phyloP scores from a whole-genome alignment of 2,888 invertebrate genomes.

The Dendrolimus pini region DNA sequence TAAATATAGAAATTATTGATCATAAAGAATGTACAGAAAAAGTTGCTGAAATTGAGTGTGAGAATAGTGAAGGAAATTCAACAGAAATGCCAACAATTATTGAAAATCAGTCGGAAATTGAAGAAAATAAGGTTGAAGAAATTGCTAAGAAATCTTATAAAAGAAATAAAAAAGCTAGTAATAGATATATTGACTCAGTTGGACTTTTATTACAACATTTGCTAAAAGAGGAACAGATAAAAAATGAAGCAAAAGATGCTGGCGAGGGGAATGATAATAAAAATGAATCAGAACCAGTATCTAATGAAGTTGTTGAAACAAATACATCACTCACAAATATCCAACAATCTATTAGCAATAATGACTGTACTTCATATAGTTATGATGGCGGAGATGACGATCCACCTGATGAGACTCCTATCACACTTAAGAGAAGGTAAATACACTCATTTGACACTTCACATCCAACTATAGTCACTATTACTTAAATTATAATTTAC shows the following conservation, averaged over 20 bases:
- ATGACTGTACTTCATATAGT: constrained; percentile 28
- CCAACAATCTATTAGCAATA: constrained; percentile 24
- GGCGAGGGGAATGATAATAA: constrained; percentile 28
- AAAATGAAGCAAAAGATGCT: constrained; percentile 35
- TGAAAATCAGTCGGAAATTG: constrained; percentile 46
- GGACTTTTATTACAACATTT: constrained; percentile 75
- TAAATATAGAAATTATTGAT: constrained; percentile 28
- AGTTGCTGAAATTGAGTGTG: constrained; percentile 44
- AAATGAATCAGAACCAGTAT: constrained; percentile 16
- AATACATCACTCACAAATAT: constrained; percentile 11
- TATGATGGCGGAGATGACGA: constrained; percentile 65
- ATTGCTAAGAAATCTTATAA: constrained; percentile 36
- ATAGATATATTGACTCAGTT: constrained; percentile 68
- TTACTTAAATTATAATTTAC: too few relatives aligned
- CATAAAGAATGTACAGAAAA: constrained; percentile 33
- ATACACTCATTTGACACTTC: neutral
- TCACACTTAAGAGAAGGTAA: constrained; percentile 15
- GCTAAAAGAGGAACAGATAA: constrained; percentile 56
- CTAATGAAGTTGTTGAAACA: constrained; percentile 17
- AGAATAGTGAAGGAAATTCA: constrained; percentile 64
- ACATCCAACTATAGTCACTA: too few relatives aligned
- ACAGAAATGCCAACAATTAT: constrained; percentile 61
- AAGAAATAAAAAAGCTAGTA: constrained; percentile 37
- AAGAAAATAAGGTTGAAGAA: constrained; percentile 38
- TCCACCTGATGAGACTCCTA: constrained; percentile 68